Evolutionary conservation across 2,888 invertebrate species (phyloP).

Genomic region (Dascillus cervinus): DNA sequence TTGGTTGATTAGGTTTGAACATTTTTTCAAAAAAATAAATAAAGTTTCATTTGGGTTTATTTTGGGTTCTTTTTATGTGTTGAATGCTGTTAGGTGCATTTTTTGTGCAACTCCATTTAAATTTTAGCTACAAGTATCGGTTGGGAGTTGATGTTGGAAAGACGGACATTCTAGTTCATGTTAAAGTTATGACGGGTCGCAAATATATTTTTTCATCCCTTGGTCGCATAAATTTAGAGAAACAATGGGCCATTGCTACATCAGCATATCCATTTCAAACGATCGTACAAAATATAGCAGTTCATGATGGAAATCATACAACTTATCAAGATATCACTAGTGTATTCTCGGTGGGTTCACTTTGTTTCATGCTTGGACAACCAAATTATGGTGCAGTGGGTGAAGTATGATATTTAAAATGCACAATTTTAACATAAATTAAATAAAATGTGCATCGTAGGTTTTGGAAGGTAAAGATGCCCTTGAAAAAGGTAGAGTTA

Average conservation of each 20-base stretch:
- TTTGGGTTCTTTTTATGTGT: too few relatives aligned
- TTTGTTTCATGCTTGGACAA: conserved; percentile 69
- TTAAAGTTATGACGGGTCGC: conserved; percentile 62
- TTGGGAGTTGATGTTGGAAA: conserved; percentile 73
- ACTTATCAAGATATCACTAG: conserved; percentile 47
- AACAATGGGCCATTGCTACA: conserved; percentile 60
- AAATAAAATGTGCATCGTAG: conserved; percentile 32
- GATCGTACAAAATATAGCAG: conserved; percentile 48
- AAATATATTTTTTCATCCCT: conserved; percentile 52
- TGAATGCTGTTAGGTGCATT: too few relatives aligned
- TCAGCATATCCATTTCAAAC: conserved; percentile 65
- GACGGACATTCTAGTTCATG: conserved; percentile 60
- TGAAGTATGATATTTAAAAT: conserved; percentile 46
- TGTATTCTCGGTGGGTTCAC: conserved; percentile 59
- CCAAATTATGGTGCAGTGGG: conserved; percentile 78
- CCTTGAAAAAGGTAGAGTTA: conserved; percentile 52
- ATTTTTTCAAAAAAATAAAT: too few relatives aligned
- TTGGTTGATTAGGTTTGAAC: too few relatives aligned
- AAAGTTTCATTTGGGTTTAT: too few relatives aligned
- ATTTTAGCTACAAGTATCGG: conserved; percentile 57
- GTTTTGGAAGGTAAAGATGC: conserved; percentile 49
- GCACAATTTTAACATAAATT: too few relatives aligned
- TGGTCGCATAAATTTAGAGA: conserved; percentile 59
- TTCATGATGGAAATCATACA: conserved; percentile 39
- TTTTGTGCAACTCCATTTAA: too few relatives aligned